Conservation (phyloP, 2,888 invertebrate species). For the Heteromurus nitidus region DNA sequence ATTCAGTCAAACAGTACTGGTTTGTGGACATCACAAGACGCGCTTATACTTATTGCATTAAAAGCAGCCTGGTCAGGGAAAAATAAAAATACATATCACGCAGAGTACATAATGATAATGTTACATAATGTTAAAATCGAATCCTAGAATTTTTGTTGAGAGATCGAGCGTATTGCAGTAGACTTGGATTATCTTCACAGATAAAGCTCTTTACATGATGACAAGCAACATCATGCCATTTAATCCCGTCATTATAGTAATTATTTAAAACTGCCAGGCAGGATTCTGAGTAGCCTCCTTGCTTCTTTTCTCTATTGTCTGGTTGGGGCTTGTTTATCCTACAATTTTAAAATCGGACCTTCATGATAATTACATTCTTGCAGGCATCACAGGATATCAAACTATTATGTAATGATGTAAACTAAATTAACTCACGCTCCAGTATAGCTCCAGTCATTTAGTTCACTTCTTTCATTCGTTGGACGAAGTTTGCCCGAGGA, state of each 20-base stretch:
- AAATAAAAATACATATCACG: slow-evolving; percentile 5
- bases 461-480: slow-evolving; percentile 79
- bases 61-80: not conserved
- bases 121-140: slow-evolving; percentile 22
- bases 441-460: slow-evolving; percentile 80
- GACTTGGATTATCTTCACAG: slow-evolving; percentile 92
- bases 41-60: not conserved
- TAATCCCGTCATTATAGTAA: slow-evolving; percentile 93
- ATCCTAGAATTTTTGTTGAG: slow-evolving; percentile 79
- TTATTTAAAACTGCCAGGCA: slow-evolving; percentile 91
- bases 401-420: not conserved
- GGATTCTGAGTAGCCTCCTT: slow-evolving; percentile 84
- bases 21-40: slow-evolving; percentile 6
- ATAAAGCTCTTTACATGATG: slow-evolving; percentile 94
- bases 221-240: slow-evolving; percentile 95
- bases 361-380: not conserved
- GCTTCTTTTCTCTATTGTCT: slow-evolving; percentile 85
- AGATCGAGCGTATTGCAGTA: slow-evolving; percentile 88
- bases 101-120: no score
- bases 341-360: not conserved
- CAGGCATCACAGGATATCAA: not conserved
- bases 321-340: slow-evolving; percentile 88
- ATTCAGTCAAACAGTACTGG: not conserved
- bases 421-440: slow-evolving; percentile 79
- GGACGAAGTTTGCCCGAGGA: slow-evolving; percentile 90